Percentiles rank a stretch among this genome's conserved stretches.
Conservation (phyloP, 2,888 invertebrate species). For the Aphidoletes aphidimyza region DNA sequence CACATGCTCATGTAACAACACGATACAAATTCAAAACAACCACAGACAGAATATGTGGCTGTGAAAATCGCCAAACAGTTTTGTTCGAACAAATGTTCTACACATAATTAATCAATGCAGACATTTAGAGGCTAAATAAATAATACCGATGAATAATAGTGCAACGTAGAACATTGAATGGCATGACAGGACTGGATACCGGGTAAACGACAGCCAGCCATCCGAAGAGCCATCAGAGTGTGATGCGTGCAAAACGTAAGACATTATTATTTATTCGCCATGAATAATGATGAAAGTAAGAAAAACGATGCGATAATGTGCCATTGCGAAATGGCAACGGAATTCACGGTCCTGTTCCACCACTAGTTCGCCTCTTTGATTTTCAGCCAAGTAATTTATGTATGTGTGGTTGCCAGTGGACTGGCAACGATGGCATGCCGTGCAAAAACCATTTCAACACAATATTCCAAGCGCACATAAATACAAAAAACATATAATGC, state of each 20-base stretch:
- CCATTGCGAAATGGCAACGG: not conserved
- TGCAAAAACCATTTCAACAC: not conserved
- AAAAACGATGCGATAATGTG: not conserved
- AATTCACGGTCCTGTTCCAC: not conserved
- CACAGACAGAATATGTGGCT: not conserved
- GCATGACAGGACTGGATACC: not conserved
- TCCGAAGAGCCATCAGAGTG: not conserved
- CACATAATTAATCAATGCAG: slow-evolving; percentile 40
- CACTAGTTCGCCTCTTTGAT: not conserved
- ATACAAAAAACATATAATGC: too few species aligned
- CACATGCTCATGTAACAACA: not conserved
- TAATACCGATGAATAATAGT: not conserved
- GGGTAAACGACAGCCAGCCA: not conserved
- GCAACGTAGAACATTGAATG: too few species aligned
- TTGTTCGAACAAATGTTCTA: slow-evolving; percentile 33
- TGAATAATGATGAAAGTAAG: slow-evolving; percentile 36
- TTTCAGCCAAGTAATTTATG: slow-evolving; percentile 11
- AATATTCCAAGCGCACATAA: not conserved
- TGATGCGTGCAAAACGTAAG: slow-evolving; percentile 38
- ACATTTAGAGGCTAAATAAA: slow-evolving; percentile 30
- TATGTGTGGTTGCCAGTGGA: not conserved
- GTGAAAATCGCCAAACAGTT: not conserved
- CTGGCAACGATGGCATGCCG: not conserved
- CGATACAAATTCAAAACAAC: not conserved
- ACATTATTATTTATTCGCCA: slow-evolving; percentile 14